Evolutionary conservation across 2,888 invertebrate genomes (phyloP).

Genomic region (Apoderus coryli): DNA sequence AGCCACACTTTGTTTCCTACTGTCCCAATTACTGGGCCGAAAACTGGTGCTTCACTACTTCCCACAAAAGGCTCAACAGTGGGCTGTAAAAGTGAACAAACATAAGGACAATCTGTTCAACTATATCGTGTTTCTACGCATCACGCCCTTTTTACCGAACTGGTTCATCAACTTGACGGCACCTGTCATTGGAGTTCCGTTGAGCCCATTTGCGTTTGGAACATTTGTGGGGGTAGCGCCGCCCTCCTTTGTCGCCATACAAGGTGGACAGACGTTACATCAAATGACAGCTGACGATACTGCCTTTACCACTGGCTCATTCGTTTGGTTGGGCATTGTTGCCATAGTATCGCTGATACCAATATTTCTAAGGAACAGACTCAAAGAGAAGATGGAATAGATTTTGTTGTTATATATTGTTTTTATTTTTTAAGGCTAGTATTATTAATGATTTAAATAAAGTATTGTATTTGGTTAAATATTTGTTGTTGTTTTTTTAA

Average conservation of each 20-base stretch:
- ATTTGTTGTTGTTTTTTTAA: background rate
- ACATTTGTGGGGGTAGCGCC: conserved; percentile 95
- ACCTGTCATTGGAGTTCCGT: conserved; percentile 91
- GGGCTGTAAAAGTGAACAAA: conserved; percentile 71
- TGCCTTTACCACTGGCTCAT: conserved; percentile 79
- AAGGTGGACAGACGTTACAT: conserved; percentile 93
- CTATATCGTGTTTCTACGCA: conserved; percentile 92
- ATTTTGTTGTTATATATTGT: conserved; percentile 4
- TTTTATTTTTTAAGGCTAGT: conserved; percentile 4
- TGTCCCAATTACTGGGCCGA: conserved; percentile 83
- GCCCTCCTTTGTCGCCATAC: conserved; percentile 93
- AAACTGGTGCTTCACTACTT: conserved; percentile 74
- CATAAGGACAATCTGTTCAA: conserved; percentile 83
- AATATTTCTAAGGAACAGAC: conserved; percentile 66
- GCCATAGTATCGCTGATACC: conserved; percentile 78
- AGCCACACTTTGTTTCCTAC: conserved; percentile 85
- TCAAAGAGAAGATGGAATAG: conserved; percentile 26
- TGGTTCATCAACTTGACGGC: conserved; percentile 98
- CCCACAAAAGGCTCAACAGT: conserved; percentile 71
- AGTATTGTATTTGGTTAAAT: background rate
- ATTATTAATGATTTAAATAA: background rate
- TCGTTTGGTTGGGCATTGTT: conserved; percentile 60
- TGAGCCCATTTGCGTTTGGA: conserved; percentile 83
- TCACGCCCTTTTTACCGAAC: conserved; percentile 96
- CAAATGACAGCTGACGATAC: conserved; percentile 78